Evolutionary conservation across 2,113 vertebrate genomes (phyloP).

Genomic region (Sclerurus mexicanus): DNA sequence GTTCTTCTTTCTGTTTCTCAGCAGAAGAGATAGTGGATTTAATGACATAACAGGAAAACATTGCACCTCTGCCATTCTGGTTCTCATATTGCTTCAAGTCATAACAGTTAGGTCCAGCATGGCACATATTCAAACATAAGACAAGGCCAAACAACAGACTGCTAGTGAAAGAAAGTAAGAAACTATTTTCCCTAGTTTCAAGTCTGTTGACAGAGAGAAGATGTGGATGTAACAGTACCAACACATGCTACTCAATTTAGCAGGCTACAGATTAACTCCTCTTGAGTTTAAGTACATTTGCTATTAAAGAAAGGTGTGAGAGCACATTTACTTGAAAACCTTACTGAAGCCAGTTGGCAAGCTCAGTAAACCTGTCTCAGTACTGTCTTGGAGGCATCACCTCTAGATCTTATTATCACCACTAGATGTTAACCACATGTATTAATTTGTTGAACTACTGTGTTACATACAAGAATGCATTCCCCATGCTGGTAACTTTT

Average conservation of each 20-base stretch:
- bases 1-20: not conserved
- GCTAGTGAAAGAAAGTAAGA: not conserved
- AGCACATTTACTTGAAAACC: not conserved
- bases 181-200: not conserved
- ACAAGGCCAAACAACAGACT: not conserved
- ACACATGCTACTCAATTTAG: not conserved
- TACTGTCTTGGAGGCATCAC: not conserved
- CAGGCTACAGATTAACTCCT: not conserved
- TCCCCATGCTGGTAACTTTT: not conserved
- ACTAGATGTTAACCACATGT: not conserved
- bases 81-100: not conserved
- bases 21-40: not conserved
- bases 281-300: not conserved
- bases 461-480: not conserved
- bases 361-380: not conserved
- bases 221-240: not conserved
- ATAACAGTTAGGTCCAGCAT: not conserved
- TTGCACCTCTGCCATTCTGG: not conserved
- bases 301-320: not conserved
- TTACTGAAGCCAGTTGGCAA: not conserved
- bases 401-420: too few species aligned
- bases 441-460: not conserved
- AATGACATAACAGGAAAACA: not conserved
- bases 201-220: not conserved
- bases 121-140: rapidly evolving